phyloP scores from a whole-genome alignment of 2,797 vertebrate genomes.

The Avahi laniger region DNA sequence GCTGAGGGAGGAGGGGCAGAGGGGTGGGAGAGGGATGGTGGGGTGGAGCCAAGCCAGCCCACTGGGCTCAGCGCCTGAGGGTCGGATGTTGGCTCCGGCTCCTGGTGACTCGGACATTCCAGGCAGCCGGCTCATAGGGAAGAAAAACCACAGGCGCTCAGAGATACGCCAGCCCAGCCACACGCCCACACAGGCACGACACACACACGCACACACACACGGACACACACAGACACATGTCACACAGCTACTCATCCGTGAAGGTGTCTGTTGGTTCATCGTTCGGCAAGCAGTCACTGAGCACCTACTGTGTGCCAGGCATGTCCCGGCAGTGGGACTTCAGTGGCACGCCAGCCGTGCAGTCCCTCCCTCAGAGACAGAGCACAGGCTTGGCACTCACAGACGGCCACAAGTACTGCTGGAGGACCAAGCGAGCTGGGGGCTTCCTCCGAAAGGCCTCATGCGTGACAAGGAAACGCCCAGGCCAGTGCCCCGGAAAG shows the following conservation, averaged over 20 bases:
- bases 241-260: not conserved
- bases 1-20: not conserved
- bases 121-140: conserved; percentile 44
- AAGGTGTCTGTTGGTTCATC: not conserved
- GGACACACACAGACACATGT: not conserved
- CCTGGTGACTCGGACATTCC: conserved; percentile 61
- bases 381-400: not conserved
- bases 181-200: not conserved
- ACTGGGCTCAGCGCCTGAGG: not conserved
- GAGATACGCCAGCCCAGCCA: not conserved
- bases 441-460: not conserved
- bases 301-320: not conserved
- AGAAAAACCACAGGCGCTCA: conserved; percentile 56
- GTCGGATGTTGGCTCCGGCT: not conserved
- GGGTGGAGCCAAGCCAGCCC: not conserved
- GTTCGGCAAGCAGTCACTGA: not conserved
- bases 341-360: accelerated
- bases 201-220: not conserved
- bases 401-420: not conserved
- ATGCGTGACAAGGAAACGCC: not conserved
- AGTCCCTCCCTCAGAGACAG: not conserved
- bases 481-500: not conserved
- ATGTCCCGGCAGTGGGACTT: not conserved
- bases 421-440: not conserved
- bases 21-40: too few species aligned